Evolutionary conservation across 2,113 vertebrate genomes (phyloP).

Genomic region (Lagopus muta): DNA sequence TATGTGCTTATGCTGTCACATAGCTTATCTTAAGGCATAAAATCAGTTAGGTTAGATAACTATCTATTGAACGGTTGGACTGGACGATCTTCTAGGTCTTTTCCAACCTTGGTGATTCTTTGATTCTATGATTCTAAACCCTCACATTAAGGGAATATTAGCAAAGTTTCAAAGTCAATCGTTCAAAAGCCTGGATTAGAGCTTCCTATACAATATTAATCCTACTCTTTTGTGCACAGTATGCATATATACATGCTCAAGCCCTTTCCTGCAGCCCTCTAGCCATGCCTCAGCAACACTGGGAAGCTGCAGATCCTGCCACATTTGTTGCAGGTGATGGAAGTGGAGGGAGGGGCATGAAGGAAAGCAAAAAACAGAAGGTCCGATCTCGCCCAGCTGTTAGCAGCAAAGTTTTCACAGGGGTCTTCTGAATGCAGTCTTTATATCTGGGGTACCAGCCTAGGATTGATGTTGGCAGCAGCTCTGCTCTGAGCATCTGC

Average conservation of each 20-base stretch:
- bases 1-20: neutral
- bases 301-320: neutral
- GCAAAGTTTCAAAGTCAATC: neutral
- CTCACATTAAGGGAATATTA: neutral
- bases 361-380: neutral
- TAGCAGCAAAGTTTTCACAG: neutral
- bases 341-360: neutral
- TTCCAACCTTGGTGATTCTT: no score
- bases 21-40: neutral
- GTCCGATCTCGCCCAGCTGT: neutral
- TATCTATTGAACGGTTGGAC: no score
- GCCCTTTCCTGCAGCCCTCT: neutral
- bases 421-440: neutral
- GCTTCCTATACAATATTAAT: neutral
- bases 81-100: no score
- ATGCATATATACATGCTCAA: rapidly evolving
- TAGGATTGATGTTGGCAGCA: neutral
- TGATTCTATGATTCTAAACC: neutral
- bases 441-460: neutral
- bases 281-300: neutral
- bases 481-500: neutral
- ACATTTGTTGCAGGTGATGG: neutral
- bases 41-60: neutral
- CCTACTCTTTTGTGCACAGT: neutral
- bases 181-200: neutral